Percentiles rank a stretch among this genome's conserved stretches.
phyloP scores from a whole-genome alignment of 2,888 invertebrate genomes.

The Oxystoma pomonae region DNA sequence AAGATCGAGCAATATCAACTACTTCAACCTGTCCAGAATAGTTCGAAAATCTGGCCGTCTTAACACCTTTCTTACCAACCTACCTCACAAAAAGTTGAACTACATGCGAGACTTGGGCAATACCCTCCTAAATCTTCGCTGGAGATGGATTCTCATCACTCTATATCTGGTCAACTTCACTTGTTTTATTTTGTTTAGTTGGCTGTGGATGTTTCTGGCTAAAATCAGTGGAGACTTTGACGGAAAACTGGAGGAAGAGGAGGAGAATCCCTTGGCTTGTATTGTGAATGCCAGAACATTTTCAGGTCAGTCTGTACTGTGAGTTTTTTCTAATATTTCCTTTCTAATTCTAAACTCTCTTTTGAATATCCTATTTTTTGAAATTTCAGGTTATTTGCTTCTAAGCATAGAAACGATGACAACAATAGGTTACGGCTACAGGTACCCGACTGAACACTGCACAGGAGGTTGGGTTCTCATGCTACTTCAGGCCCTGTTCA shows the following conservation, averaged over 20 bases:
- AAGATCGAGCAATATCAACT: slow-evolving; percentile 24
- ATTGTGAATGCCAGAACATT: slow-evolving; percentile 36
- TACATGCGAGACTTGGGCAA: slow-evolving; percentile 55
- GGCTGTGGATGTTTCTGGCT: slow-evolving; percentile 35
- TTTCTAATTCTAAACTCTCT: neutral
- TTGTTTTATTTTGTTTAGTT: slow-evolving; percentile 32
- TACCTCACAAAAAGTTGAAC: slow-evolving; percentile 33
- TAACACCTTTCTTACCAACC: slow-evolving; percentile 31
- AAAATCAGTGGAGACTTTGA: slow-evolving; percentile 34
- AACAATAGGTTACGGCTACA: slow-evolving; percentile 39
- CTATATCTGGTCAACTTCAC: slow-evolving; percentile 36
- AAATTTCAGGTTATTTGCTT: slow-evolving; percentile 35
- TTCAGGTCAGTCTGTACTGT: slow-evolving; percentile 22
- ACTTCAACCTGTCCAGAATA: slow-evolving; percentile 28
- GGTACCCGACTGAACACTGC: slow-evolving; percentile 40
- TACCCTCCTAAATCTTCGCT: slow-evolving; percentile 65
- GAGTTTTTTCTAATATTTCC: neutral
- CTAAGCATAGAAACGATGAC: slow-evolving; percentile 41
- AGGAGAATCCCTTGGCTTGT: slow-evolving; percentile 25
- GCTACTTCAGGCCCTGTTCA: slow-evolving; percentile 35
- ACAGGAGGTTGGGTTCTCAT: slow-evolving; percentile 37
- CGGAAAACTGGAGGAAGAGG: slow-evolving; percentile 12
- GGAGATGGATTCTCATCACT: slow-evolving; percentile 63
- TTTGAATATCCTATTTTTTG: neutral
- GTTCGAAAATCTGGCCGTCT: slow-evolving; percentile 34